phyloP scores from a whole-genome alignment of 2,113 vertebrate genomes.

The Pachycephala philippinensis region DNA sequence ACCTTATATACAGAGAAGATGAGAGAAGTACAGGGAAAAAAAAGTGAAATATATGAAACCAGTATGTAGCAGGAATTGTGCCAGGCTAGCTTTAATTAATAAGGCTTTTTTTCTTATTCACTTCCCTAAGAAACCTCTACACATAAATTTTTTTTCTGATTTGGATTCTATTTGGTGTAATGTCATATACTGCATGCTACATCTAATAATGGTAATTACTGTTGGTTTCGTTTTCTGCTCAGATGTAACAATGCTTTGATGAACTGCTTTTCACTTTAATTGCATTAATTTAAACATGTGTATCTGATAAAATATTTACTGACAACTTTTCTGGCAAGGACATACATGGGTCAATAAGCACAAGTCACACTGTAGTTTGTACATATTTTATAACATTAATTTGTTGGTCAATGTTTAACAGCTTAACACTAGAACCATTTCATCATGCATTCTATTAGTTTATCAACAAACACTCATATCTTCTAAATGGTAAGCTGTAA shows the following conservation, averaged over 20 bases:
- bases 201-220: conserved; percentile 42
- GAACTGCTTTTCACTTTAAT: conserved; percentile 52
- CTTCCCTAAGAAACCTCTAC: background rate
- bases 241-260: conserved; percentile 49
- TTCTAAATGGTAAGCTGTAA: conserved; percentile 4
- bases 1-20: background rate
- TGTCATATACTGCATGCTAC: background rate
- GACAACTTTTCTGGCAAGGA: conserved; percentile 34
- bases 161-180: background rate
- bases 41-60: background rate
- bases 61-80: background rate
- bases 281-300: conserved; percentile 39
- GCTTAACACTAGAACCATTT: background rate
- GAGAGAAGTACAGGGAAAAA: background rate
- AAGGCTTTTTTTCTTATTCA: background rate
- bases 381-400: conserved; percentile 52
- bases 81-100: background rate
- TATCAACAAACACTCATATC: conserved; percentile 32
- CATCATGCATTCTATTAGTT: background rate
- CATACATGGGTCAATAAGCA: background rate
- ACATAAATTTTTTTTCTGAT: background rate
- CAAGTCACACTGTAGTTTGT: background rate
- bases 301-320: conserved; percentile 47
- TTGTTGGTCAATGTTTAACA: conserved; percentile 55
- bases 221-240: conserved; percentile 14